Conservation (phyloP, 2,888 invertebrate genomes). For the Antheraea yamamai region DNA sequence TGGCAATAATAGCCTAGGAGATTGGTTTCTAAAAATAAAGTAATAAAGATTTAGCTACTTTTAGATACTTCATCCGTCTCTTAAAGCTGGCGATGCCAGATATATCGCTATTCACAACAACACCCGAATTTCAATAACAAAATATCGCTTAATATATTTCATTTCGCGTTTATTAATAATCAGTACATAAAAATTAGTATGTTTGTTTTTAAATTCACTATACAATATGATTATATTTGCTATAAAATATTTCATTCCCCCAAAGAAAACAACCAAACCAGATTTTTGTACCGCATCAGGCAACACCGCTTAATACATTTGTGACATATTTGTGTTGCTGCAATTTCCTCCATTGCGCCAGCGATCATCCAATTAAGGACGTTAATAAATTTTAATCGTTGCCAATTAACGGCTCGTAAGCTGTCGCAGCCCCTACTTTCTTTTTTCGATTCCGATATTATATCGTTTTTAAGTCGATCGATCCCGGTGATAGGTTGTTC, state of each 20-base stretch:
- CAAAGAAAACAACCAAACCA: neutral
- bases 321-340: slow-evolving; percentile 40
- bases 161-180: neutral
- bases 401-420: slow-evolving; percentile 46
- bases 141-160: neutral
- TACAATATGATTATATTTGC: neutral
- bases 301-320: slow-evolving; percentile 30
- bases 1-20: too few species aligned
- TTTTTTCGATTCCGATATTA: slow-evolving; percentile 6
- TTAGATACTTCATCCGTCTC: neutral
- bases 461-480: neutral
- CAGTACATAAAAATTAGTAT: too few species aligned
- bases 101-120: neutral
- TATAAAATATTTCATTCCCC: neutral
- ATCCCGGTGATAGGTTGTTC: neutral
- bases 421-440: slow-evolving; percentile 7
- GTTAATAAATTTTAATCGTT: slow-evolving; percentile 55
- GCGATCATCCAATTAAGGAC: slow-evolving; percentile 52
- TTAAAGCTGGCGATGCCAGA: neutral
- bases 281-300: neutral
- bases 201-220: neutral
- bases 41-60: neutral
- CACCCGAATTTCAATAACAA: neutral
- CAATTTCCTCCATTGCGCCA: slow-evolving; percentile 42
- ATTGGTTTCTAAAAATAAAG: too few species aligned